Base-by-base conservation (phyloP, 2,888 invertebrate species). In the Sphaeridia pumilis region DNA sequence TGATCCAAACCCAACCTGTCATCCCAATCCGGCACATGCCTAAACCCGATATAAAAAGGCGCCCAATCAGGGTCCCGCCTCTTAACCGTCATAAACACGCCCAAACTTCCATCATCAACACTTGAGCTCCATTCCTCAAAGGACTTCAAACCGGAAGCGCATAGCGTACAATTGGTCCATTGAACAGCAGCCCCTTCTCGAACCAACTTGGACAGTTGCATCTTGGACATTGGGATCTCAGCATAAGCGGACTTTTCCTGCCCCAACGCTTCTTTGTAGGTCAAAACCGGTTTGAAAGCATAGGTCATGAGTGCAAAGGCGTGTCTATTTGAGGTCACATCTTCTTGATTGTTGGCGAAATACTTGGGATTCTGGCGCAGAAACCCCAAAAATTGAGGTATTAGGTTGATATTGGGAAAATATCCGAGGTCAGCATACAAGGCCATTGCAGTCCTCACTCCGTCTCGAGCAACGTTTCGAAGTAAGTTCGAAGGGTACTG, bases 1-100 rank as follows among this genome's bases (percentile, higher is more conserved):
- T 87, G 88, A 35, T 92, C 90, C 89, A 90, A 92, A 69, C 86
- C 87, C 54, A 92, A 79, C 67, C 90, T 76, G 70, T 92, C 92
- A 65, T 92, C 92, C 69, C 92, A 92, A 60, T 84, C 76, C 0
- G 90, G 89, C 67, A 89, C 89, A 21, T 78, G 75, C 70, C 90
- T 83, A 0, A 89, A 89, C 20, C 92, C 90, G 56, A 93, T 88
- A 68, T 85, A 92, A 65, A 92, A 89, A 10, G 92, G 92, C 72
- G 92, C 92, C 92, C 92, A 92, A 17, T 31, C 84, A 65, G 79
- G 79, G 14, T 85, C 84, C 25, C 77, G 80, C 46, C 88, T 76
- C 68, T 89, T 89, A 27, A 87, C 88, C 14, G 82, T 81, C 71
- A 87, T 84, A 70, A 88, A 89, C 56, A 89, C 81, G 64, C 83